Evolutionary conservation across 1,140 invertebrate species (phyloP).

Genomic region (Neodiprion fabricii): DNA sequence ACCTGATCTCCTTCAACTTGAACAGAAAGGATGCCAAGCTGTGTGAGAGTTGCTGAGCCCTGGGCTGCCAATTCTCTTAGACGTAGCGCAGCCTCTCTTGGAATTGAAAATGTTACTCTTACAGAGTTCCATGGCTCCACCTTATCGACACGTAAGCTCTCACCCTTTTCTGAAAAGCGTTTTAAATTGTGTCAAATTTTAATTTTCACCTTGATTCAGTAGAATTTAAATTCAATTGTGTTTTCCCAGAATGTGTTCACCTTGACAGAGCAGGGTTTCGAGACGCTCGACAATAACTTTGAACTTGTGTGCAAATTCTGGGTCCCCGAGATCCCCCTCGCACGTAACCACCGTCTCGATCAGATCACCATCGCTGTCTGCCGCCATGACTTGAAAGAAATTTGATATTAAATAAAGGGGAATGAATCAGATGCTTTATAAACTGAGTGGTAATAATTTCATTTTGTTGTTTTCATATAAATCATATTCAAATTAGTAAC

Average conservation of each 20-base stretch:
- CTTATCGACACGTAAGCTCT: slow-evolving; percentile 73
- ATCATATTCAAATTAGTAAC: neutral
- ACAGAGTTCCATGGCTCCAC: slow-evolving; percentile 99
- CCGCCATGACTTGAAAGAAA: slow-evolving; percentile 69
- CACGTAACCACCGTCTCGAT: slow-evolving; percentile 81
- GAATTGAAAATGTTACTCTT: slow-evolving; percentile 95
- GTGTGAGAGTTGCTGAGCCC: slow-evolving; percentile 84
- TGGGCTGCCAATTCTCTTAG: slow-evolving; percentile 89
- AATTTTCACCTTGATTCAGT: neutral
- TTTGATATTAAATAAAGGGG: slow-evolving; percentile 11
- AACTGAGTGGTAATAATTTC: too few relatives aligned
- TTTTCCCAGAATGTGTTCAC: slow-evolving; percentile 48
- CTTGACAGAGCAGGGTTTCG: slow-evolving; percentile 72
- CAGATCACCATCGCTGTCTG: slow-evolving; percentile 76
- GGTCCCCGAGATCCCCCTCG: slow-evolving; percentile 80
- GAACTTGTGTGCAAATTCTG: slow-evolving; percentile 74
- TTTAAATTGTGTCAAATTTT: slow-evolving; percentile 16
- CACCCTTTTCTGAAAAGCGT: slow-evolving; percentile 57
- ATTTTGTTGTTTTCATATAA: slow-evolving; percentile 8
- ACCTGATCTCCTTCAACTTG: slow-evolving; percentile 96
- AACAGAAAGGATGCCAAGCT: slow-evolving; percentile 93
- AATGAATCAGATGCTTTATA: too few relatives aligned
- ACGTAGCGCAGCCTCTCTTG: slow-evolving; percentile 89
- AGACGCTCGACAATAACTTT: slow-evolving; percentile 72
- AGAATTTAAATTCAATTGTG: neutral